Evolutionary conservation across 2,113 vertebrate species (phyloP).

Genomic region (Dasyornis broadbenti): DNA sequence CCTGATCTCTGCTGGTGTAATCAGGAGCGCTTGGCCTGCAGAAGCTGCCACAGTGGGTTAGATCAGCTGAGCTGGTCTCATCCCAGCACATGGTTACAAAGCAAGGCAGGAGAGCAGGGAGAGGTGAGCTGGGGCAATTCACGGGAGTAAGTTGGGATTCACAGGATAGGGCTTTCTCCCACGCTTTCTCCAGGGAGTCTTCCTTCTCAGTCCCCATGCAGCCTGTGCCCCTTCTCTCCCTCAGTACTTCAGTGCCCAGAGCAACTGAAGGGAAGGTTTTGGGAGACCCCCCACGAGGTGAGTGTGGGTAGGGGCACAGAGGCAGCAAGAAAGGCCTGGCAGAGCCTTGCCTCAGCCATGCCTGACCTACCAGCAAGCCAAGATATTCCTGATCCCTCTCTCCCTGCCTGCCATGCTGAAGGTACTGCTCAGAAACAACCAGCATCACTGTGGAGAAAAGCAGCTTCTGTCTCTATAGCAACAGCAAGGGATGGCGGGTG

Average conservation of each 20-base stretch:
- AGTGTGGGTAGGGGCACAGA: not conserved
- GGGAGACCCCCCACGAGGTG: not conserved
- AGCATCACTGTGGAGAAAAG: not conserved
- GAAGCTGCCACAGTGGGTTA: not conserved
- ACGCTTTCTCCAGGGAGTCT: not conserved
- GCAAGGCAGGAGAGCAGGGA: not conserved
- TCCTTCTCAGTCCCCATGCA: not conserved
- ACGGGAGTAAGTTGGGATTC: accelerated
- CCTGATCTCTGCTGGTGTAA: not conserved
- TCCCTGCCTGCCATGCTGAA: not conserved
- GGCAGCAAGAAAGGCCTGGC: not conserved
- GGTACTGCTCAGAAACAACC: not conserved
- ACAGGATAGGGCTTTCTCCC: not conserved
- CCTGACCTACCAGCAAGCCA: not conserved
- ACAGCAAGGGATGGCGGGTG: not conserved
- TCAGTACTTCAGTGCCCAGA: not conserved
- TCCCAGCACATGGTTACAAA: not conserved
- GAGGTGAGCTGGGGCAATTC: not conserved
- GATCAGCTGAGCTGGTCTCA: not conserved
- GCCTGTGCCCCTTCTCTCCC: not conserved
- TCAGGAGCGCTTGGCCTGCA: not conserved
- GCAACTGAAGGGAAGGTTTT: not conserved
- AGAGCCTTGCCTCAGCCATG: not conserved
- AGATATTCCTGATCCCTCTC: not conserved
- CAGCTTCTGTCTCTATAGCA: constrained; percentile 44